Evolutionary conservation across 2,113 vertebrate genomes (phyloP).

Genomic region (Callipepla squamata): DNA sequence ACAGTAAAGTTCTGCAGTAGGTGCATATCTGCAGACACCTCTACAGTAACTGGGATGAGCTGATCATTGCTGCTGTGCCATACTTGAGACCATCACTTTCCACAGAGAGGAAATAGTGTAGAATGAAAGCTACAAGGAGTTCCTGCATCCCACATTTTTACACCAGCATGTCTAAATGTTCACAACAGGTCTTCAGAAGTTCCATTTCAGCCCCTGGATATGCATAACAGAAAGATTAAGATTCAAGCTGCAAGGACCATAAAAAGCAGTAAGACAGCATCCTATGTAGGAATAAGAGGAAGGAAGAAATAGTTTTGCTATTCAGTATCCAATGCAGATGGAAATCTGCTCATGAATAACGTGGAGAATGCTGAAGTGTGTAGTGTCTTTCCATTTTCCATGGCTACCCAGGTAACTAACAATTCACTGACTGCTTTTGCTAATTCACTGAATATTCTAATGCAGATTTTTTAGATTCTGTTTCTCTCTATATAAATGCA

Average conservation of each 20-base stretch:
- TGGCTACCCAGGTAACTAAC: background rate
- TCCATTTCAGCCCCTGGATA: background rate
- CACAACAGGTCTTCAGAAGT: accelerated
- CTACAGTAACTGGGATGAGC: background rate
- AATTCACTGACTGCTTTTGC: background rate
- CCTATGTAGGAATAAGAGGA: background rate
- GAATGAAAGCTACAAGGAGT: background rate
- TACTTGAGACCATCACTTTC: background rate
- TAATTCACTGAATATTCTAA: background rate
- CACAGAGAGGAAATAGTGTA: background rate
- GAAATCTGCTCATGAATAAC: background rate
- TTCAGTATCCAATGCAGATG: background rate
- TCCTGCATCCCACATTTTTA: background rate
- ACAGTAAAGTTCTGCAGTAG: background rate
- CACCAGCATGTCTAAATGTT: background rate
- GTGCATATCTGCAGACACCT: background rate
- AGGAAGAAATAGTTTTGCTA: background rate
- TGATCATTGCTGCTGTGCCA: background rate
- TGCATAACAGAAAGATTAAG: background rate
- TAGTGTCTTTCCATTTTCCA: background rate
- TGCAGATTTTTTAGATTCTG: background rate
- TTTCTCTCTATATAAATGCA: background rate
- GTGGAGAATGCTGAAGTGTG: background rate
- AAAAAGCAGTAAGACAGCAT: background rate
- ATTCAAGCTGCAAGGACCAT: background rate